phyloP scores from a whole-genome alignment of 2,113 vertebrate species.

The Gobio gobio region DNA sequence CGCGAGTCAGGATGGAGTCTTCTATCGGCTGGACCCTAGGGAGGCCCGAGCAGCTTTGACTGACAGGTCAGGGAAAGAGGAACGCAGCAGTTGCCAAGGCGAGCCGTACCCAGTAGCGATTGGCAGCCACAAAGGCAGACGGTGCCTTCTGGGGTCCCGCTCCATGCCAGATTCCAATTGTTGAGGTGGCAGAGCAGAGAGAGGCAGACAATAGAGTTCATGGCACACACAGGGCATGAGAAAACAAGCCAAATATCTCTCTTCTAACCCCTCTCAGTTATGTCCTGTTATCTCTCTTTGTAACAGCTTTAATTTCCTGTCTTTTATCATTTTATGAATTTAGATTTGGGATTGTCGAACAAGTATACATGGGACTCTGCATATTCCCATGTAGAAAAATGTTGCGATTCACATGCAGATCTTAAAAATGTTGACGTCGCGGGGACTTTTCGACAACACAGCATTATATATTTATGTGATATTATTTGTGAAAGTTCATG shows the following conservation, averaged over 20 bases:
- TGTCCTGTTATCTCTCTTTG: constrained; percentile 13
- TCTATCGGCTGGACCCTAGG: constrained; percentile 34
- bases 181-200: constrained; percentile 49
- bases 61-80: constrained; percentile 57
- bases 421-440: no score
- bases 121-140: constrained; percentile 50
- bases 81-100: constrained; percentile 49
- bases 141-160: constrained; percentile 49
- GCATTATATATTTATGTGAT: not conserved
- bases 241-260: constrained; percentile 42
- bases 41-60: constrained; percentile 54
- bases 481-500: constrained; percentile 11
- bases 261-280: constrained; percentile 11
- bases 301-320: not conserved
- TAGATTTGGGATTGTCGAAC: not conserved
- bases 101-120: constrained; percentile 31
- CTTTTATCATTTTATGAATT: not conserved
- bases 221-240: constrained; percentile 42
- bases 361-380: not conserved
- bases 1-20: constrained; percentile 13
- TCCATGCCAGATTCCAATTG: constrained; percentile 55
- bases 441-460: not conserved
- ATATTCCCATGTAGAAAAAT: not conserved
- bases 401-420: not conserved
- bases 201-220: constrained; percentile 41